phyloP scores from a whole-genome alignment of 2,113 vertebrate genomes.

The Onychostruthus taczanowskii region DNA sequence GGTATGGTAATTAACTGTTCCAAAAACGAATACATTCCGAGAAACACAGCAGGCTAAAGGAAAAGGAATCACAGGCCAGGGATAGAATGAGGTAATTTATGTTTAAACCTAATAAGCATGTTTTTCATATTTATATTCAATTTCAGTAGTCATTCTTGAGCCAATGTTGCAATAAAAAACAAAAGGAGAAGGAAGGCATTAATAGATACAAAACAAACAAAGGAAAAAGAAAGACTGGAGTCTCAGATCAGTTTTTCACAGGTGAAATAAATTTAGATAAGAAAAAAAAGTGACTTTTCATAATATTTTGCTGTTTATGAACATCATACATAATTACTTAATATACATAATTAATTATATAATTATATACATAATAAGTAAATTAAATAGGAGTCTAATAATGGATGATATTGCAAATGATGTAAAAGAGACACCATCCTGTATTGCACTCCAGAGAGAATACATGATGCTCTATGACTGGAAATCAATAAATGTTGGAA shows the following conservation, averaged over 20 bases:
- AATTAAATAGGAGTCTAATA: background rate
- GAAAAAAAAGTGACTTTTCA: background rate
- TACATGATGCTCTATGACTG: background rate
- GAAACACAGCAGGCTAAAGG: background rate
- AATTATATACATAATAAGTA: too few relatives aligned
- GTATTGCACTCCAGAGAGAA: background rate
- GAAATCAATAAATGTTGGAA: background rate
- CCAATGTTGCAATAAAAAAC: background rate
- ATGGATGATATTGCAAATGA: background rate
- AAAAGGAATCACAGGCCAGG: background rate
- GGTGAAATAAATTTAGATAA: background rate
- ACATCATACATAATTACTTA: background rate
- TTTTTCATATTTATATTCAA: background rate
- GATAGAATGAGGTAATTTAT: background rate
- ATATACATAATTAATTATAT: background rate
- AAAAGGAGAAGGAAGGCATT: background rate
- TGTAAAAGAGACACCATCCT: background rate
- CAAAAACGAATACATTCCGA: background rate
- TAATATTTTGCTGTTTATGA: slow-evolving; percentile 3
- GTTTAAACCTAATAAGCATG: background rate
- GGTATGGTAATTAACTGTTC: slow-evolving; percentile 16
- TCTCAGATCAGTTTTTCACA: background rate
- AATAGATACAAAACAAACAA: background rate
- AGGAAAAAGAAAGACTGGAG: background rate
- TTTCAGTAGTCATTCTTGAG: background rate